phyloP scores from a whole-genome alignment of 1,140 invertebrate species.

The Sarcophaga peregrina region DNA sequence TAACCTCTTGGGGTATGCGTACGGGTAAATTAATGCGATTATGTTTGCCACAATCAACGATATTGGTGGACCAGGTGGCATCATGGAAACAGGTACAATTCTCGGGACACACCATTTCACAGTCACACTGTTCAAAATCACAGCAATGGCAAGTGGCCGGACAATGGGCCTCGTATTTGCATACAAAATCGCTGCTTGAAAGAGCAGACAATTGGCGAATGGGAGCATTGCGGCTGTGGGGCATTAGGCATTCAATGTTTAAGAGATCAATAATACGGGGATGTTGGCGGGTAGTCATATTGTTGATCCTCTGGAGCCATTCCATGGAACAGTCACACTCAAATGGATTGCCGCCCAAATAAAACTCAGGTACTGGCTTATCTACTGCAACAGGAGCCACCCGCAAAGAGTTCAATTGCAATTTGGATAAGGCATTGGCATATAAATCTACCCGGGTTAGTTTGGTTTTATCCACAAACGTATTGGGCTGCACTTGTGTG shows the following conservation, averaged over 20 bases:
- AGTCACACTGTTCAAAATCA: slow-evolving; percentile 88
- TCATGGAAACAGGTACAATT: slow-evolving; percentile 90
- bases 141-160: slow-evolving; percentile 87
- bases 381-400: slow-evolving; percentile 73
- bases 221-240: slow-evolving; percentile 78
- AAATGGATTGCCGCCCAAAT: slow-evolving; percentile 88
- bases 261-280: slow-evolving; percentile 84
- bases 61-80: slow-evolving; percentile 85
- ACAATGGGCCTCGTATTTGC: slow-evolving; percentile 84
- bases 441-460: slow-evolving; percentile 85
- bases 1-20: slow-evolving; percentile 87
- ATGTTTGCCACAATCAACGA: slow-evolving; percentile 82
- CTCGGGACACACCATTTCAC: slow-evolving; percentile 85
- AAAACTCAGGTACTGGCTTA: slow-evolving; percentile 81
- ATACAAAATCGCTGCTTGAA: slow-evolving; percentile 81
- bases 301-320: slow-evolving; percentile 86
- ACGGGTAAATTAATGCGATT: slow-evolving; percentile 76
- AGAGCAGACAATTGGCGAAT: slow-evolving; percentile 79
- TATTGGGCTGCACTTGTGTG: slow-evolving; percentile 78
- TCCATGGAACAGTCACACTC: slow-evolving; percentile 88
- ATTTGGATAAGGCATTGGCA: slow-evolving; percentile 81
- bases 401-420: slow-evolving; percentile 82
- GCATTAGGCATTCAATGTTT: slow-evolving; percentile 83
- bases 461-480: slow-evolving; percentile 82
- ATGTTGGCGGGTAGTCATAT: slow-evolving; percentile 76